Base-by-base conservation (phyloP, 1,140 invertebrate genomes). In the Lepidurus arcticus region DNA sequence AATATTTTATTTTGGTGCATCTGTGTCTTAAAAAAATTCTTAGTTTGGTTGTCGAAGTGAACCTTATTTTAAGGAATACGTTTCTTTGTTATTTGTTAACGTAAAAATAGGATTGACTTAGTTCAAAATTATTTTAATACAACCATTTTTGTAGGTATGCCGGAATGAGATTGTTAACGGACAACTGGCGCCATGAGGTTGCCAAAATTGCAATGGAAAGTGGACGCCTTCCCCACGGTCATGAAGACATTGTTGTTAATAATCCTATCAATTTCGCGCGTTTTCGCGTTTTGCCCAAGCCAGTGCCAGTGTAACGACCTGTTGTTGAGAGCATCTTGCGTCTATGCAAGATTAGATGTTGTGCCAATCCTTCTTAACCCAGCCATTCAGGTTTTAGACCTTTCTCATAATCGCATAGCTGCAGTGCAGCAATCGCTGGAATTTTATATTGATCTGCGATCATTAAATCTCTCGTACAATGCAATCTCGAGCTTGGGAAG, bases 241-340 rank as follows among this genome's bases (percentile, higher is more conserved):
- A n/a, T 65, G 9, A 21, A 21, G 53, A 21, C 53, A 21, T 11
- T 45, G 0, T 10, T 75, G 7, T 13, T 13, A 74, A n/a, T 73
- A 0, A 42, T 78, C 42, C 73, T 78, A 44, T 21, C 24, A 11
- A 21, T 11, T 42, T 73, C 77, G 1, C 34, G 13, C 6, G 73
- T 24, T 13, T 16, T 26, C 10, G 44, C 73, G 1, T 78, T 89
- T 81, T 95, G 94, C 84, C 94, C 93, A 1, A 89, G 84, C 78
- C 91, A 90, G 76, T 96, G 94, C 84, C 90, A 87, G 83, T 96
- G 94, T 85, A 92, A 96, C 85, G 94, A 97, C 82, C 92, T 94
- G 75, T 93, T 90, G 0, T 88, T 95, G 76, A 90, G 93, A n/a
- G 94, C 95, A 1, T 90, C 91, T 75, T 96, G 95, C 84, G 89